phyloP scores from a whole-genome alignment of 2,797 vertebrate species.

The Mus caroli region DNA sequence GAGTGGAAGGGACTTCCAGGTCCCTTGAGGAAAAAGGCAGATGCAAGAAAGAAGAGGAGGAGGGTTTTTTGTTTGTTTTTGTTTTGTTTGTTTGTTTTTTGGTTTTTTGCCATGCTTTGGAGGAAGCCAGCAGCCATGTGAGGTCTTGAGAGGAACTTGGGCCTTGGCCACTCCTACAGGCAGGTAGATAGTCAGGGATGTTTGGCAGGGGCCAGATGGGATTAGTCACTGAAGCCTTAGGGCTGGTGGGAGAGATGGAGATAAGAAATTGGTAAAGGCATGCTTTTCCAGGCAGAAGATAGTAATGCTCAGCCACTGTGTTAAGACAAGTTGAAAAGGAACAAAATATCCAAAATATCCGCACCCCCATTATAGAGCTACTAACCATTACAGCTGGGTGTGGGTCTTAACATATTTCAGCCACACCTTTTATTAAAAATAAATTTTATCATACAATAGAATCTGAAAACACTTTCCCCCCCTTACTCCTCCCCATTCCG shows the following conservation, averaged over 20 bases:
- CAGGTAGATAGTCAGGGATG: too few species aligned
- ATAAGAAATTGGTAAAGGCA: not conserved
- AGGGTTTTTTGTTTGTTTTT: too few species aligned
- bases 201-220: not conserved
- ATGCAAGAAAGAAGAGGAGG: too few species aligned
- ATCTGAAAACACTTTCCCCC: not conserved
- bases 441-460: not conserved
- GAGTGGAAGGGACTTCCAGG: too few species aligned
- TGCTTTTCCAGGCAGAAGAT: not conserved
- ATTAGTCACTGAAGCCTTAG: not conserved
- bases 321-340: not conserved
- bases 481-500: not conserved
- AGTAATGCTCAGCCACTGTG: not conserved
- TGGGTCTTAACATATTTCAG: not conserved
- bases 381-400: not conserved
- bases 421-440: not conserved
- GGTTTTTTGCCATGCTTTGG: too few species aligned
- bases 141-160: too few species aligned
- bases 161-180: not conserved
- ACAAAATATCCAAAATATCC: not conserved
- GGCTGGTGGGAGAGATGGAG: not conserved
- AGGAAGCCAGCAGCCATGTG: too few species aligned
- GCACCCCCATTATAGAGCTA: accelerated
- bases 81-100: too few species aligned
- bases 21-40: too few species aligned